phyloP scores from a whole-genome alignment of 2,797 vertebrate genomes.

The Pantherophis vulpinus region DNA sequence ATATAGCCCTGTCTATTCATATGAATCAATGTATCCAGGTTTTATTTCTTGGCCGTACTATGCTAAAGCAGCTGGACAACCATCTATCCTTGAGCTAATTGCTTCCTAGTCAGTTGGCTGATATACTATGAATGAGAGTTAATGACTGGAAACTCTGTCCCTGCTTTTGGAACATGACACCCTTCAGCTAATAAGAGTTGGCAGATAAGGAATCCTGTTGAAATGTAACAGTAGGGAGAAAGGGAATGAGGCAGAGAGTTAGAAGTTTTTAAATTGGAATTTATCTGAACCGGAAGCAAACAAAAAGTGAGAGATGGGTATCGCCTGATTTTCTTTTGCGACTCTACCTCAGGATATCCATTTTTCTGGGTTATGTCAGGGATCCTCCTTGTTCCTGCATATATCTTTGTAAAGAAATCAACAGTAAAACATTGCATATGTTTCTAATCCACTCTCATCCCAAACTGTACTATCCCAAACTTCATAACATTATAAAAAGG shows the following conservation, averaged over 20 bases:
- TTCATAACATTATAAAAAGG: neutral
- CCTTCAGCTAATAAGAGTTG: neutral
- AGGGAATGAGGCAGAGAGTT: neutral
- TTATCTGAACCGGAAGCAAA: neutral
- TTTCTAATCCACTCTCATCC: neutral
- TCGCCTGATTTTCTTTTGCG: neutral
- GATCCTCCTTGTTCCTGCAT: neutral
- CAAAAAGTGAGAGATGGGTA: neutral
- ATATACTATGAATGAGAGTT: neutral
- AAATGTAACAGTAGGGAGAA: neutral
- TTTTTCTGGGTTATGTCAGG: neutral
- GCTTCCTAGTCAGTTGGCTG: neutral
- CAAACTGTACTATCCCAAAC: neutral
- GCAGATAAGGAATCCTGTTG: neutral
- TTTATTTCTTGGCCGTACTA: neutral
- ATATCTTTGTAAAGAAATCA: neutral
- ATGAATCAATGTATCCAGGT: neutral
- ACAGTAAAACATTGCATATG: neutral
- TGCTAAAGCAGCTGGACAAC: neutral
- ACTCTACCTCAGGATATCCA: neutral
- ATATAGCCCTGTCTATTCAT: neutral
- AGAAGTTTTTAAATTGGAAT: neutral
- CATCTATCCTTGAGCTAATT: neutral
- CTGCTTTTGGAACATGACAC: constrained; percentile 7
- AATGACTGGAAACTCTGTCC: neutral